Conservation (phyloP, 2,888 invertebrate species). For the Pedicia rivosa region DNA sequence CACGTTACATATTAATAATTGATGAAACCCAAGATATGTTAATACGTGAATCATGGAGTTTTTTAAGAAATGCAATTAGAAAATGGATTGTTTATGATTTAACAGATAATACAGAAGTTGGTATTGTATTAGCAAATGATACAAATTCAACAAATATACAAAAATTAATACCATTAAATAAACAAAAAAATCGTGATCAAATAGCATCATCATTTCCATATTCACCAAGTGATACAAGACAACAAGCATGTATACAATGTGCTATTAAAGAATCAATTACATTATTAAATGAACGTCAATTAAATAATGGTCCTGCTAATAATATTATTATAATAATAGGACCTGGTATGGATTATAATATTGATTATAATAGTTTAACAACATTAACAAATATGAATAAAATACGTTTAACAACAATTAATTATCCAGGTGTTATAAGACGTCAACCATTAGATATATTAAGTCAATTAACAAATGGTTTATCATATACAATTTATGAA, state of each 20-base stretch:
- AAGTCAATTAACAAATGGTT: slow-evolving; percentile 30
- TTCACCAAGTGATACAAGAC: slow-evolving; percentile 33
- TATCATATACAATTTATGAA: slow-evolving; percentile 35
- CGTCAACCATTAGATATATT: slow-evolving; percentile 31
- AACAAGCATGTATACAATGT: slow-evolving; percentile 31
- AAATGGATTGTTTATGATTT: slow-evolving; percentile 41
- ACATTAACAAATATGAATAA: slow-evolving; percentile 24
- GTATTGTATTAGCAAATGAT: slow-evolving; percentile 33
- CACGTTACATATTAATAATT: slow-evolving; percentile 38
- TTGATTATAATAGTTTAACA: slow-evolving; percentile 27
- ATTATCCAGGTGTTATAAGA: slow-evolving; percentile 34
- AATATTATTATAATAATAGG: slow-evolving; percentile 38
- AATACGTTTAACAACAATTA: slow-evolving; percentile 36
- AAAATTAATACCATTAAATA: slow-evolving; percentile 25
- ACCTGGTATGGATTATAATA: slow-evolving; percentile 33
- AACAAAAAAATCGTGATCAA: slow-evolving; percentile 25
- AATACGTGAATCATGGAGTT: slow-evolving; percentile 41
- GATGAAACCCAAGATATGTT: slow-evolving; percentile 42
- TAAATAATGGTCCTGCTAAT: slow-evolving; percentile 32
- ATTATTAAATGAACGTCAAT: slow-evolving; percentile 32
- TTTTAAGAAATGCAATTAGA: slow-evolving; percentile 37
- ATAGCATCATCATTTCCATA: slow-evolving; percentile 35
- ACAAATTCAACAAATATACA: slow-evolving; percentile 24
- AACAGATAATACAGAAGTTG: slow-evolving; percentile 35
- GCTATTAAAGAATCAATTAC: slow-evolving; percentile 16